Percentiles rank a stretch among this genome's conserved stretches.
phyloP scores from a whole-genome alignment of 2,113 vertebrate species.

The Enhydra lutris region DNA sequence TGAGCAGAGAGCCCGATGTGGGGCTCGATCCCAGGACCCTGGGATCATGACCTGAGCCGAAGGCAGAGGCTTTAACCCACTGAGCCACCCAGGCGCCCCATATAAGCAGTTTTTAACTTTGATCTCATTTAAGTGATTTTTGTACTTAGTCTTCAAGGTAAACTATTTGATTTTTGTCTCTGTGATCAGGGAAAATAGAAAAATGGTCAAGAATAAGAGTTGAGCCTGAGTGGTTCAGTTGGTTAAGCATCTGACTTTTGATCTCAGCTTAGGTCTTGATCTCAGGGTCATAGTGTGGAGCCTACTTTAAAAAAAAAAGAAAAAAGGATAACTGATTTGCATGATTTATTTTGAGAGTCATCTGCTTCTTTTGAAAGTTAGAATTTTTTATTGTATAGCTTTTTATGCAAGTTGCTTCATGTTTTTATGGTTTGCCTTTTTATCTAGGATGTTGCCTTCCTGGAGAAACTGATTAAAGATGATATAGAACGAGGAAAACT shows the following conservation, averaged over 20 bases:
- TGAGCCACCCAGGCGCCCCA: no score
- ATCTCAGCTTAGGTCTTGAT: neutral
- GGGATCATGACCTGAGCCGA: no score
- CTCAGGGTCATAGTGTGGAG: neutral
- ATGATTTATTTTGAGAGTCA: constrained; percentile 12
- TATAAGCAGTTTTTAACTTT: no score
- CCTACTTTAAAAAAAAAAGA: neutral
- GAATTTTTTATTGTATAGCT: constrained; percentile 26
- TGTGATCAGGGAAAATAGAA: neutral
- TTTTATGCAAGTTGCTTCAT: constrained; percentile 7
- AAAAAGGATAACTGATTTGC: neutral
- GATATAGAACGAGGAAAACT: constrained; percentile 90
- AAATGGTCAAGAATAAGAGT: neutral
- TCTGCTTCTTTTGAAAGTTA: neutral
- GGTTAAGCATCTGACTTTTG: neutral
- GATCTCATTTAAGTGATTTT: constrained; percentile 28
- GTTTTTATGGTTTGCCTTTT: constrained; percentile 34
- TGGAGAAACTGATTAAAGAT: constrained; percentile 96
- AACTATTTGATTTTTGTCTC: constrained; percentile 31
- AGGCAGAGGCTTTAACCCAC: no score
- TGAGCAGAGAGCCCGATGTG: no score
- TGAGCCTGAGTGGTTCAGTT: neutral
- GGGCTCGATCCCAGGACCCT: no score
- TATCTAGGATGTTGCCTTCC: constrained; percentile 92
- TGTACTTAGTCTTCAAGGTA: constrained; percentile 23